Conservation (phyloP, 1,140 invertebrate genomes). For the Brachystomella parvula region DNA sequence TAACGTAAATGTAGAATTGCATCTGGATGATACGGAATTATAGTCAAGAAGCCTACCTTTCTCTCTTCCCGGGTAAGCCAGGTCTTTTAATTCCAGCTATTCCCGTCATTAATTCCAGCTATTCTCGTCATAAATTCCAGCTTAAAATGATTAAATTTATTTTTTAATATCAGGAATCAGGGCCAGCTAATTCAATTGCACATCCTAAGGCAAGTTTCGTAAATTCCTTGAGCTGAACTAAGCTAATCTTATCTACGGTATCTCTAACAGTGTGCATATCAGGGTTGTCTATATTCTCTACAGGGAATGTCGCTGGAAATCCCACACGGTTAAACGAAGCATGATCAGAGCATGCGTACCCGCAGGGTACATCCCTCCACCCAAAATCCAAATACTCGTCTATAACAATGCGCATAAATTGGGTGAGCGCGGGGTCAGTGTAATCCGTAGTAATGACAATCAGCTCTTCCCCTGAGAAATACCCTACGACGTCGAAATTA, state of each 20-base stretch:
- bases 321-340: background rate
- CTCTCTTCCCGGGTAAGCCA: too few relatives aligned
- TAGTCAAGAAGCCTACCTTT: too few relatives aligned
- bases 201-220: constrained; percentile 11
- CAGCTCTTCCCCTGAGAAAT: constrained; percentile 1
- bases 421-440: background rate
- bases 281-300: background rate
- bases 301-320: constrained; percentile 3
- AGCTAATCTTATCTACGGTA: constrained; percentile 10
- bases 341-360: constrained; percentile 16
- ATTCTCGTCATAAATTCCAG: too few relatives aligned
- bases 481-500: constrained; percentile 17
- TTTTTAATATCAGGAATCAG: too few relatives aligned
- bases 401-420: constrained; percentile 17
- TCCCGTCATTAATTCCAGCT: too few relatives aligned
- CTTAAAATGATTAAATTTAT: too few relatives aligned
- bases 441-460: constrained; percentile 14
- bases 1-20: too few relatives aligned
- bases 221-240: constrained; percentile 17
- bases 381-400: constrained; percentile 14
- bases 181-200: constrained; percentile 18
- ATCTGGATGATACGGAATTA: too few relatives aligned
- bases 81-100: too few relatives aligned
- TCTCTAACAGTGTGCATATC: constrained; percentile 8
- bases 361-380: background rate